Evolutionary conservation across 2,888 invertebrate genomes (phyloP), one percentile per base, ranked within the genome.

Genomic region (Drosophila seclusa): DNA sequence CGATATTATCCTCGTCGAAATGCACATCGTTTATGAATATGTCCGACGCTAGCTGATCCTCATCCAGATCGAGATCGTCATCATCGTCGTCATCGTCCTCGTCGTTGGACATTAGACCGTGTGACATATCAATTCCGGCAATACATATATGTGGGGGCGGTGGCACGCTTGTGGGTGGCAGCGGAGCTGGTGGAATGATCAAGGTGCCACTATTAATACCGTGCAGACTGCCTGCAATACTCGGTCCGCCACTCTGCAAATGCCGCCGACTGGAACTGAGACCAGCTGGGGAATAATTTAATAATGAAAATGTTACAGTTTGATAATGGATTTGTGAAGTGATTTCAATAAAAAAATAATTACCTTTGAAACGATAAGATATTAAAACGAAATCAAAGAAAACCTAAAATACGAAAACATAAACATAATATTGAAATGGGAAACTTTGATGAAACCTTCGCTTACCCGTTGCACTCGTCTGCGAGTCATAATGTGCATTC

Each of bases 401-500:
- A 87, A 55, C 90, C 90, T 90, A 70, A 42, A 59, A 45, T 8
- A 45, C 4, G 16, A 70, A 52, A 54, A 58, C 1, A 36, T 50
- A 68, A 63, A 7, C 18, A 34, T 38, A 79, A 80, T 4, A n/a
- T 18, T 27, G 13, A n/a, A 71, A 71, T 21, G 45, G 3, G 18
- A 11, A 1, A 10, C 13, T 21, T 21, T 42, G 6, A 3, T 16
- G 31, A 21, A 21, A 4, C 5, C n/a, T 27, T 49, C 13, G 2
- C 83, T 82, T 83, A 93, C 93, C 93, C 82, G 93, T 93, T 61
- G 93, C 93, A 86, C 93, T 93, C 66, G 93, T 93, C 88, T 93
- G 93, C 70, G 93, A 93, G 80, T 93, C 93, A 73, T 93, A 93
- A 77, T 93, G 93, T 74, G 92, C 93, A 80, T 93, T 93, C 69